A percentile compares a stretch with the other conserved stretches of the same genome.
Evolutionary conservation across 2,113 vertebrate species (phyloP).

Genomic region (Chamaetylas fuelleborni): DNA sequence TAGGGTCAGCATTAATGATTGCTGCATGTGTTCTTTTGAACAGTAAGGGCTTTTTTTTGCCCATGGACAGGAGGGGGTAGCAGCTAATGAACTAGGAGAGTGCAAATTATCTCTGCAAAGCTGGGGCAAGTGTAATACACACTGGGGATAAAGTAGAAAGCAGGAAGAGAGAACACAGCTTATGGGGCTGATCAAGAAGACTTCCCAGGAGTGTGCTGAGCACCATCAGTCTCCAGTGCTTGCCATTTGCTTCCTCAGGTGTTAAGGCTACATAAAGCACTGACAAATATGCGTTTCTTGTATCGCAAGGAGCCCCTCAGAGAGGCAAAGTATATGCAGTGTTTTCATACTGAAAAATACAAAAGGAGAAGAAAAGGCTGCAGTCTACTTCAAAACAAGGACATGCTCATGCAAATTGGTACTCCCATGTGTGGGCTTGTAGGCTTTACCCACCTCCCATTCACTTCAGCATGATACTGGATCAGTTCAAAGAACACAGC

Average conservation of each 20-base stretch:
- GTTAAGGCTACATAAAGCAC: not conserved
- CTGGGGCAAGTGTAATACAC: constrained; percentile 64
- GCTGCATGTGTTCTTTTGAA: constrained; percentile 80
- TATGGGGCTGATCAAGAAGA: not conserved
- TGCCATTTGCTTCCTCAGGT: not conserved
- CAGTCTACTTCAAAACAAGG: not conserved
- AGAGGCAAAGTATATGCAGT: not conserved
- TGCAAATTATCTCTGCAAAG: constrained; percentile 74
- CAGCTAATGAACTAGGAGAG: constrained; percentile 75
- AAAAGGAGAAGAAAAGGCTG: not conserved
- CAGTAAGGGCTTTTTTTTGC: constrained; percentile 74
- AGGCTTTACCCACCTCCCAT: not conserved
- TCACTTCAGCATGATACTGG: not conserved
- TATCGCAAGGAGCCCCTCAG: not conserved
- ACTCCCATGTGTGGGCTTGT: not conserved
- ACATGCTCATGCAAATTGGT: not conserved
- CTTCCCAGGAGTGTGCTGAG: not conserved
- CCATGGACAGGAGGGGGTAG: constrained; percentile 66
- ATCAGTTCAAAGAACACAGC: constrained; percentile 14
- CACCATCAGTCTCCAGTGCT: not conserved
- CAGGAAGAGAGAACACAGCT: not conserved
- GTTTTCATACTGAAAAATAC: not conserved
- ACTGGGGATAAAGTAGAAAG: constrained; percentile 21
- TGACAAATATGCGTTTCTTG: not conserved
- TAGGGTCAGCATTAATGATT: constrained; percentile 85